Percentiles rank a stretch among this genome's conserved stretches.
phyloP scores from a whole-genome alignment of 1,140 invertebrate genomes.

The Drepana arcuata region DNA sequence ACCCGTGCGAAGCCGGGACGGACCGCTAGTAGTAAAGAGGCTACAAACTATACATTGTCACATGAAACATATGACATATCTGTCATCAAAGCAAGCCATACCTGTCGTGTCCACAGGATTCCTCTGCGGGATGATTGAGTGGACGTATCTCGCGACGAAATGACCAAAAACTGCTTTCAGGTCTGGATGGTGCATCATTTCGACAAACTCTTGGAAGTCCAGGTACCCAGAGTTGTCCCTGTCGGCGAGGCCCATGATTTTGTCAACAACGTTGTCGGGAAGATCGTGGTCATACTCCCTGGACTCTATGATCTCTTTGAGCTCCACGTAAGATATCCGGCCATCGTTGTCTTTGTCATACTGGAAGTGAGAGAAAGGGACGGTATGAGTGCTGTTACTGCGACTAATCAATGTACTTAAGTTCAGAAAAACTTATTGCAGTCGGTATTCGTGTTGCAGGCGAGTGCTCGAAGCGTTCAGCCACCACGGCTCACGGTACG shows the following conservation, averaged over 20 bases:
- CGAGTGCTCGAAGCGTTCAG: too few species aligned
- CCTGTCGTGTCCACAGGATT: slow-evolving; percentile 57
- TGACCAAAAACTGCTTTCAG: slow-evolving; percentile 75
- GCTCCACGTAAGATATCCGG: slow-evolving; percentile 78
- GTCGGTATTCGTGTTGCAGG: not conserved
- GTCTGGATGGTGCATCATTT: slow-evolving; percentile 80
- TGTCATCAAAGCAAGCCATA: slow-evolving; percentile 23
- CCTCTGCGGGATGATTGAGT: slow-evolving; percentile 67
- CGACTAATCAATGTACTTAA: not conserved
- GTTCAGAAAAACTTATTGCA: not conserved
- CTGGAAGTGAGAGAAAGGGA: slow-evolving; percentile 66
- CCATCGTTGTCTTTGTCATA: slow-evolving; percentile 84
- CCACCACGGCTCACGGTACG: too few species aligned
- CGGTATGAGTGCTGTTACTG: not conserved
- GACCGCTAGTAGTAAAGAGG: too few species aligned
- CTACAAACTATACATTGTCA: too few species aligned
- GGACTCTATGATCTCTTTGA: slow-evolving; percentile 78
- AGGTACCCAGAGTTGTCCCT: slow-evolving; percentile 80
- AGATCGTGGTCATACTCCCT: slow-evolving; percentile 79
- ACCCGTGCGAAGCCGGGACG: too few species aligned
- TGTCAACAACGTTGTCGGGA: slow-evolving; percentile 78
- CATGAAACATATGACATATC: too few species aligned
- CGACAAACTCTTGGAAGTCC: slow-evolving; percentile 85
- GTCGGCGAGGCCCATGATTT: slow-evolving; percentile 82
- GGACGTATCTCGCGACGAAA: slow-evolving; percentile 72